Evolutionary conservation across 2,888 invertebrate species (phyloP).

Genomic region (Molorchus minor): DNA sequence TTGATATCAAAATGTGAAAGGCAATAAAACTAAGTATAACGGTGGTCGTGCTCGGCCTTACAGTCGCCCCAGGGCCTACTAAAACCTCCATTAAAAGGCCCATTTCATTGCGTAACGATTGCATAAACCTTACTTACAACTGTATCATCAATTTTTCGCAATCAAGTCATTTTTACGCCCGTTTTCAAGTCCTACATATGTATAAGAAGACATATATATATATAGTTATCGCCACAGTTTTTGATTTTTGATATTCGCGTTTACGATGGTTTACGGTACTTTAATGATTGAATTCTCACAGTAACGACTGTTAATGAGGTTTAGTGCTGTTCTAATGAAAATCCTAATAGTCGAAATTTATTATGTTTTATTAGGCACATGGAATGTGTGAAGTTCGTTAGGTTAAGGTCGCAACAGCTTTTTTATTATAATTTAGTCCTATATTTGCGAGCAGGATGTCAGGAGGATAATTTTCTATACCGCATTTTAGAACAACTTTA

Average conservation of each 20-base stretch:
- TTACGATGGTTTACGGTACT: not conserved
- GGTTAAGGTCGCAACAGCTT: no score
- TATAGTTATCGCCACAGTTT: not conserved
- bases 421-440: no score
- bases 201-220: no score
- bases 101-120: conserved; percentile 16
- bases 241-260: not conserved
- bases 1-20: conserved; percentile 29
- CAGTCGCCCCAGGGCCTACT: conserved; percentile 10
- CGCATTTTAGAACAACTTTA: no score
- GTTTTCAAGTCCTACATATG: not conserved
- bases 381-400: no score
- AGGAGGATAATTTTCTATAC: no score
- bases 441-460: no score
- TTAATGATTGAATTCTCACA: not conserved
- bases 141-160: conserved; percentile 19
- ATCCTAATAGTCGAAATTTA: no score
- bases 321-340: no score
- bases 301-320: not conserved
- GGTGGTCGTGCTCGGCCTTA: conserved; percentile 12
- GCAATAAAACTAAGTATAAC: conserved; percentile 24
- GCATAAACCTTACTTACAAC: conserved; percentile 12
- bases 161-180: not conserved
- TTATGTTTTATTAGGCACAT: no score
- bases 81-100: conserved; percentile 7